Evolutionary conservation across 2,797 vertebrate genomes (phyloP), one percentile per base, ranked within the genome.

Genomic region (Tauraco hartlaubi): DNA sequence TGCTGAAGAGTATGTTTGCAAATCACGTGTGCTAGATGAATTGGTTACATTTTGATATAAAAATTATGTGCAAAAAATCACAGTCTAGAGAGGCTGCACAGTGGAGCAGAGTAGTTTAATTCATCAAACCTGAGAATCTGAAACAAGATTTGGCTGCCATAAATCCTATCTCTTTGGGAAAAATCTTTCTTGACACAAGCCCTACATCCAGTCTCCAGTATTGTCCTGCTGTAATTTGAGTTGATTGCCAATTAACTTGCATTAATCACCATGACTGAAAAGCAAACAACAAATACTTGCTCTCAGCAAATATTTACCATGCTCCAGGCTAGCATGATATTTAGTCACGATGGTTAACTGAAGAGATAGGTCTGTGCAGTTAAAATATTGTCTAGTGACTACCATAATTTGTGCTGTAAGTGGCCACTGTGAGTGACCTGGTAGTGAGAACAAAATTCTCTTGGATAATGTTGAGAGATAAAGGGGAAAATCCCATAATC

Each of bases 181-280:
- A 90, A 90, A 92, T 51, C 52, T 83, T 33, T 92, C 68, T 85
- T 83, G 84, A 94, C 84, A 90, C 75, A 71, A 73, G 48, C 33
- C 22, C 61, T 79, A 19, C 41, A 77, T 31, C 1, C 4, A 87
- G 29, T 74, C 75, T 93, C 74, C 78, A 62, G 41, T 67, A 89
- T 44, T 91, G 84, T 88, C 72, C 81, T 39, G 17, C 33, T 80
- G 67, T 83, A 94, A 96, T 85, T 85, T 90, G 78, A 96, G 88
- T 71, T 92, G 90, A 90, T 92, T 80, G 49, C 56, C 29, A 92
- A 94, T 94, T 92, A 96, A 85, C 81, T 83, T 89, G 88, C 81
- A 94, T 92, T 92, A 96, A 92, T 96, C 95, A 91, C 73, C 84
- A 37, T 55, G 83, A 74, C 83, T 76, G 80, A 85, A 95, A 95